Percentiles rank a stretch among this genome's conserved stretches.
phyloP scores from a whole-genome alignment of 2,888 invertebrate species.

The Drosophila picticornis region DNA sequence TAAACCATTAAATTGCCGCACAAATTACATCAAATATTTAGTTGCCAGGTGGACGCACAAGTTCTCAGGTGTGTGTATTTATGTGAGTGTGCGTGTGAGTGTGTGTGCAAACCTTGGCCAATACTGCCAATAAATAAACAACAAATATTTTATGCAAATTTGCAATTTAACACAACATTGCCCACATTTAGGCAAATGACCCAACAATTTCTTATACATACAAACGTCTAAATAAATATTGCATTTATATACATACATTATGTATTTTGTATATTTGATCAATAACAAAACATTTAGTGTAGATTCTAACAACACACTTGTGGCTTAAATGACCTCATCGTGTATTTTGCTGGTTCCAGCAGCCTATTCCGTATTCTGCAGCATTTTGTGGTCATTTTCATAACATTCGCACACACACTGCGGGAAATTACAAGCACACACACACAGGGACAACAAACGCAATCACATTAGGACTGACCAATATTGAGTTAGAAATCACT shows the following conservation, averaged over 20 bases:
- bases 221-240: conserved; percentile 13
- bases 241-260: conserved; percentile 13
- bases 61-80: conserved; percentile 29
- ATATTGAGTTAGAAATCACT: conserved; percentile 67
- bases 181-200: conserved; percentile 37
- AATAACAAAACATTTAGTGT: conserved; percentile 51
- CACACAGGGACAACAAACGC: neutral
- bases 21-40: conserved; percentile 76
- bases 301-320: conserved; percentile 58
- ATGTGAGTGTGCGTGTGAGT: conserved; percentile 6
- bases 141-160: conserved; percentile 79
- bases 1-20: conserved; percentile 73
- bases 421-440: conserved; percentile 46
- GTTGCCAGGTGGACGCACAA: conserved; percentile 56
- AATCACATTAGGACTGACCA: conserved; percentile 36
- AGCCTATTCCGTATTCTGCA: conserved; percentile 17
- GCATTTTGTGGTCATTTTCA: conserved; percentile 72
- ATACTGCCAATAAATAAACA: conserved; percentile 71
- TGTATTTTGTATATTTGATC: conserved; percentile 44
- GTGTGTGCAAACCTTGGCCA: conserved; percentile 22
- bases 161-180: conserved; percentile 79
- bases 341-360: conserved; percentile 14
- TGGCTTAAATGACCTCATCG: conserved; percentile 60
- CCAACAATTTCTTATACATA: conserved; percentile 26
- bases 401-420: conserved; percentile 67